phyloP scores from a whole-genome alignment of 2,888 invertebrate species.

The Aphidoletes aphidimyza region DNA sequence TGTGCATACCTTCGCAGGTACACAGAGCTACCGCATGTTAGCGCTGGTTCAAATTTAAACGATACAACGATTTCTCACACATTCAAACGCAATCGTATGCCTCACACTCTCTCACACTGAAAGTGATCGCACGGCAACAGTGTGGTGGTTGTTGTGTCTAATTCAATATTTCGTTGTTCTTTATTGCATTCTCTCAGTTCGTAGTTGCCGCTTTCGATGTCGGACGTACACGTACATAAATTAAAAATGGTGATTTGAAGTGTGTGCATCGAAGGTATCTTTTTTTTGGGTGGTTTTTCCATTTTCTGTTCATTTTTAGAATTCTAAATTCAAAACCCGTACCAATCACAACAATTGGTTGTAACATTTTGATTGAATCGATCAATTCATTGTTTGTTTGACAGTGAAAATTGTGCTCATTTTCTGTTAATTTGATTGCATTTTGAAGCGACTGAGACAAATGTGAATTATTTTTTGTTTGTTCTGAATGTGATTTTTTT shows the following conservation, averaged over 20 bases:
- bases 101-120: background rate
- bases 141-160: conserved; percentile 43
- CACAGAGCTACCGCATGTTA: conserved; percentile 20
- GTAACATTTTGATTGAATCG: background rate
- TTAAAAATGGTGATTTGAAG: conserved; percentile 52
- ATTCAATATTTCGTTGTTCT: conserved; percentile 28
- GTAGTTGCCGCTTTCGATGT: conserved; percentile 39
- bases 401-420: background rate
- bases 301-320: background rate
- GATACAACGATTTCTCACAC: background rate
- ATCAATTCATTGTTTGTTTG: background rate
- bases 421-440: background rate
- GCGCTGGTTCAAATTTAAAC: background rate
- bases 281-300: background rate
- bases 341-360: background rate
- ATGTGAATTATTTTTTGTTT: background rate
- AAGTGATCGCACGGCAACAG: conserved; percentile 4
- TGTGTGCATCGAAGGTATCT: conserved; percentile 20
- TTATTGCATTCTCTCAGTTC: conserved; percentile 38
- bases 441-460: background rate
- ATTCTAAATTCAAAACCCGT: background rate
- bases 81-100: background rate
- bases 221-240: conserved; percentile 49
- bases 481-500: conserved; percentile 15
- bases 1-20: conserved; percentile 30